Base-by-base conservation (phyloP, 2,113 vertebrate genomes). In the Pteruthius melanotis region DNA sequence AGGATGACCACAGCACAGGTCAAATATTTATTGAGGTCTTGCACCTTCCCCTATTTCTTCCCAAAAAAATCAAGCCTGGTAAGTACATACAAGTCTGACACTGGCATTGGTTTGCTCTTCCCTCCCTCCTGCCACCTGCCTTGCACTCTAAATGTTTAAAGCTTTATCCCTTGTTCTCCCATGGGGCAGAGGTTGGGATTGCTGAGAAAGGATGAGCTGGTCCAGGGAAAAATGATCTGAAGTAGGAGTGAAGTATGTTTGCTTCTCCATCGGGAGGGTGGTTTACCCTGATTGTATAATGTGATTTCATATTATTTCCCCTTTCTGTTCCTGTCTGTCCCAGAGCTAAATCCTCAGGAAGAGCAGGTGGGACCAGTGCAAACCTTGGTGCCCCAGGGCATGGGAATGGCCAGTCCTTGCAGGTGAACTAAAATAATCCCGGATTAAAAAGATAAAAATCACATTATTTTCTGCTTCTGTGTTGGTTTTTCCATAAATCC, bases 341-440 rank as follows among this genome's bases (percentile, higher is more conserved):
- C 6, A 3, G 30, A 69, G 63, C 31, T 20, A n/a, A 80, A 54
- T 52, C 64, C 60, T 70, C 63, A 76, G 40, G 60, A 19, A 17
- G 31, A 70, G 82, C 66, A 87, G 28, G 10, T 35, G 87, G 54
- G 31, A 13, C 44, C 3, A 33, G 18, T 18, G 42, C 17, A 68
- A 60, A 68, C 61, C 57, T 33, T 0, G 0, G n/a, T 66, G 20
- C 2, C 15, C 10, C 57, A 37, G 64, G 65, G 39, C 0, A 0
- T 68, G 44, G 49, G 44, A 64, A 82, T 4, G 5, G 45, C 27
- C 50, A 35, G 40, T 70, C 37, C 70, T 82, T 54, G 40, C 53
- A 60, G 63, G 33, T 83, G 76, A 40, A 39, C 52, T 87, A 54
- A 87, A 78, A 61, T 70, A 31, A 57, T 28, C 11, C 49, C 57